Percentiles rank a stretch among this genome's conserved stretches.
These are phyloP conservation scores for Camponotus floridanus DNA, from an alignment of 1,140 invertebrate species.

Conservation along the genomic window DNA sequence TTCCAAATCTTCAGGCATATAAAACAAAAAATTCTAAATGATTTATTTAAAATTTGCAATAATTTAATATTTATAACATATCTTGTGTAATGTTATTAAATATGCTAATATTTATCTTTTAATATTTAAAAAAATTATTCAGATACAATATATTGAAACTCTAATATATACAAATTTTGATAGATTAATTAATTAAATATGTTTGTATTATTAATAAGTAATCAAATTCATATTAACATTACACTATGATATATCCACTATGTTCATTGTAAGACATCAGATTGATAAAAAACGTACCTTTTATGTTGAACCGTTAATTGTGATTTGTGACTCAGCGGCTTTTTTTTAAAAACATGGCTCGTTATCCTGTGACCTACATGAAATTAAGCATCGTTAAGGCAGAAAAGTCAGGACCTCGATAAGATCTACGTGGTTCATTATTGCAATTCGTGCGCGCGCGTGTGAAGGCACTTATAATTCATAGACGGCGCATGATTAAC, in stretches of 20 bases:
- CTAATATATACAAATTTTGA: neutral
- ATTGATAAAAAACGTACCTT: neutral
- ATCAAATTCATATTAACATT: neutral
- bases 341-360: neutral
- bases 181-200: neutral
- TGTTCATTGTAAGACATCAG: neutral
- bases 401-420: conserved; percentile 41
- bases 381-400: conserved; percentile 50
- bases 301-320: conserved; percentile 19
- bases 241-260: neutral
- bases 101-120: neutral
- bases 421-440: conserved; percentile 40
- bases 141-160: neutral
- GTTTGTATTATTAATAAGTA: neutral
- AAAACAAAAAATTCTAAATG: neutral
- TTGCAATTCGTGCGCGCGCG: conserved; percentile 52
- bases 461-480: conserved; percentile 46
- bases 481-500: conserved; percentile 46
- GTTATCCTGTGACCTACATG: conserved; percentile 12
- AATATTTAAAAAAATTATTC: neutral
- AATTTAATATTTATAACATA: neutral
- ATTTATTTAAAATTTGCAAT: neutral
- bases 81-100: neutral
- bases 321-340: neutral
- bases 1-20: neutral